Base-by-base conservation (phyloP, 2,888 invertebrate species). In the Malacosoma neustria region DNA sequence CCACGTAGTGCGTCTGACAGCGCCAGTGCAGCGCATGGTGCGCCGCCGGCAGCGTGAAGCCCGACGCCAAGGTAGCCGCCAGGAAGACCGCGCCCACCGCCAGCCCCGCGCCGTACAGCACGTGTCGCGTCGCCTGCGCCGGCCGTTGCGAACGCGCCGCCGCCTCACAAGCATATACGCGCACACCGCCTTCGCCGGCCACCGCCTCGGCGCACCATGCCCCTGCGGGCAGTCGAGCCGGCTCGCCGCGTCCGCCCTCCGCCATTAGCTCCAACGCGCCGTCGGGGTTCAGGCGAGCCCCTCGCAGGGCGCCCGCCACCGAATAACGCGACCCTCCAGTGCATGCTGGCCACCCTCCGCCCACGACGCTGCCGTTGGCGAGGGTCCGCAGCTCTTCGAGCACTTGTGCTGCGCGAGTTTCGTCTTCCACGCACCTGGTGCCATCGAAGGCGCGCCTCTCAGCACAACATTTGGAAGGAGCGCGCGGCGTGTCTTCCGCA, bases 21-120 rank as follows among this genome's bases (percentile, higher is more conserved):
- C 93, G 89, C 93, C 95, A 95, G 76, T 95, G 95, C 55, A 95
- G 87, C 46, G 93, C 93, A 82, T 94, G 95, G 80, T 93, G 92
- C 54, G 93, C 92, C 49, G 93, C 91, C 36, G 94, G 94, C 68
- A 94, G 87, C 53, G 94, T 87, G 59, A 91, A 92, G 11, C 94
- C 92, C 7, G 94, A 92, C 33, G 90, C 92, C 59, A 95, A 77
- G 36, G 95, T 95, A 11, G 93, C 92, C 30, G 92, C 91, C 69
- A 95, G 84, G 84, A 95, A 95, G 44, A 93, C 88, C 2, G 92
- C 93, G 54, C 94, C 94, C 54, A 95, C 88, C 40, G 94, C 90
- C 64, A 95, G 86, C 42, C 92, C 93, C 39, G 91, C 89, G 41
- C 94, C 93, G 66, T 94, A 93, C 49, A 95, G 75, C 36, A 89